Conservation (phyloP, 37 sponge, comb jelly and placozoan genomes). For the Geodia barretti region DNA sequence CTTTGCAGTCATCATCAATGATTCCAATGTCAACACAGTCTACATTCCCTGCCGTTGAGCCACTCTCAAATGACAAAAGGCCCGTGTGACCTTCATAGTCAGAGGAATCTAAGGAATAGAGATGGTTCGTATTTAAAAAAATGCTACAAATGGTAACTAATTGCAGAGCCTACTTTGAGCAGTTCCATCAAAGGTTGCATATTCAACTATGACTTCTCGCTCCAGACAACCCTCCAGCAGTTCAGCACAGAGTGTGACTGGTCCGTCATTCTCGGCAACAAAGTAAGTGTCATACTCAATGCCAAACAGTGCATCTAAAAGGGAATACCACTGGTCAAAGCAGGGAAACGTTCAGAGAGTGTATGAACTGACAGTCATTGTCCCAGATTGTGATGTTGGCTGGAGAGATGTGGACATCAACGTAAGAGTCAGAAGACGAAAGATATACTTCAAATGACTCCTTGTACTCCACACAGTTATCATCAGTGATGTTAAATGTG, state of each 20-base stretch:
- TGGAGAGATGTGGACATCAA: no score
- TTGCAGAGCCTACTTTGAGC: not conserved
- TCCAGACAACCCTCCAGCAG: not conserved
- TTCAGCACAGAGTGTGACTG: conserved; percentile 4
- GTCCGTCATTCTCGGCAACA: not conserved
- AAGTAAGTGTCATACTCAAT: not conserved
- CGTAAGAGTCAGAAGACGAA: not conserved
- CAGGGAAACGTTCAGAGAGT: no score
- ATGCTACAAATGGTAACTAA: not conserved
- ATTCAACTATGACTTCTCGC: not conserved
- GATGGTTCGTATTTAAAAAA: not conserved
- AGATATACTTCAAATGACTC: not conserved
- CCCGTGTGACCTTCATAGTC: not conserved
- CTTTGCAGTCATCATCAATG: not conserved
- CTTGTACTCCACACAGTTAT: not conserved
- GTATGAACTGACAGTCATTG: conserved; percentile 1
- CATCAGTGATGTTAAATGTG: not conserved
- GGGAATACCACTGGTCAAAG: no score
- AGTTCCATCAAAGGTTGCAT: not conserved
- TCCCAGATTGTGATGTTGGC: not conserved
- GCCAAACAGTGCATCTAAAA: not conserved
- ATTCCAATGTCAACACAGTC: not conserved
- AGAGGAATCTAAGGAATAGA: not conserved
- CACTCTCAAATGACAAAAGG: not conserved
- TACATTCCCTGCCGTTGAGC: not conserved